Conservation (phyloP, 2,113 vertebrate species). For the Psittacula cyanocephala region DNA sequence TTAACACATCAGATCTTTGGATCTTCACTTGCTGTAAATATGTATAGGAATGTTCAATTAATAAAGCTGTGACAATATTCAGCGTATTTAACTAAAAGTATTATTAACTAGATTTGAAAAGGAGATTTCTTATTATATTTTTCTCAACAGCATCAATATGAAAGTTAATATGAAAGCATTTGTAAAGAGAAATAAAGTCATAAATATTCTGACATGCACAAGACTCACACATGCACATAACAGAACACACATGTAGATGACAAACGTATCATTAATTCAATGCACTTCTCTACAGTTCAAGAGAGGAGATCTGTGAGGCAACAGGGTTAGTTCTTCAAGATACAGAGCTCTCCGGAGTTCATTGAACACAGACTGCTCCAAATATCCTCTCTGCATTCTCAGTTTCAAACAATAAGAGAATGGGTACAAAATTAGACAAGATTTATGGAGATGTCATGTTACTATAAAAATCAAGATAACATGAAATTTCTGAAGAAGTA, state of each 20-base stretch:
- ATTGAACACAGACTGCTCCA: neutral
- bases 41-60: neutral
- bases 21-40: neutral
- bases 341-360: neutral
- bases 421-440: neutral
- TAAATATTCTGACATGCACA: neutral
- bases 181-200: neutral
- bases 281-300: neutral
- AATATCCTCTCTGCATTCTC: neutral
- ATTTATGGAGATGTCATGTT: neutral
- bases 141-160: neutral
- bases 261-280: neutral
- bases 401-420: neutral
- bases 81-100: neutral
- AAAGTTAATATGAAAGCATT: neutral
- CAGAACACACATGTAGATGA: neutral
- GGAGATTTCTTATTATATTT: neutral
- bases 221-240: rapidly evolving
- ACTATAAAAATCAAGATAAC: neutral
- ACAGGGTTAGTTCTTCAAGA: neutral
- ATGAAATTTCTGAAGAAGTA: neutral
- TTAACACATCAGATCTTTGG: neutral
- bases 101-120: neutral
- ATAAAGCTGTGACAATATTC: neutral
- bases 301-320: neutral